phyloP scores from a whole-genome alignment of 1,140 invertebrate genomes.

The Lycorma delicatula region DNA sequence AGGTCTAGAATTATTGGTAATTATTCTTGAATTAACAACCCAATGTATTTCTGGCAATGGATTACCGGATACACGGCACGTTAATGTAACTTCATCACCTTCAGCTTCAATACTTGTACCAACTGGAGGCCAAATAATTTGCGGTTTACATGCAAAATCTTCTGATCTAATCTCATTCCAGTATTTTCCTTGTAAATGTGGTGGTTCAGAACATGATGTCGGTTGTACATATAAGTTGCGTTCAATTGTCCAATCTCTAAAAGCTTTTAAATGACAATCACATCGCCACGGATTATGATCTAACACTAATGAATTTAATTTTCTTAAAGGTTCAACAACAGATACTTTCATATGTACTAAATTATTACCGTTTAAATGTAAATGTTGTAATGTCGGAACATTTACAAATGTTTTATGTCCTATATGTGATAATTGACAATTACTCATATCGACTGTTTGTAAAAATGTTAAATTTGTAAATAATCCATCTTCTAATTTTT shows the following conservation, averaged over 20 bases:
- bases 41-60: slow-evolving; percentile 66
- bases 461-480: slow-evolving; percentile 66
- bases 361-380: slow-evolving; percentile 64
- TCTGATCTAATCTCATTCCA: slow-evolving; percentile 62
- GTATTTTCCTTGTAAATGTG: slow-evolving; percentile 49
- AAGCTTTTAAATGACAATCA: slow-evolving; percentile 70
- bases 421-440: slow-evolving; percentile 61
- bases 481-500: slow-evolving; percentile 57
- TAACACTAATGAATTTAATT: slow-evolving; percentile 63
- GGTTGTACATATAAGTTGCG: slow-evolving; percentile 60
- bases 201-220: slow-evolving; percentile 60
- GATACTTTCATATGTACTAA: slow-evolving; percentile 47
- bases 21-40: slow-evolving; percentile 57
- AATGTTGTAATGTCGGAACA: slow-evolving; percentile 51
- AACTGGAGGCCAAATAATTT: slow-evolving; percentile 46
- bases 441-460: slow-evolving; percentile 63
- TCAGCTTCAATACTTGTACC: slow-evolving; percentile 45
- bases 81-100: slow-evolving; percentile 56
- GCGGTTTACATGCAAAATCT: slow-evolving; percentile 77
- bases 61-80: slow-evolving; percentile 66
- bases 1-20: slow-evolving; percentile 43
- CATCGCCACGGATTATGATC: slow-evolving; percentile 81
- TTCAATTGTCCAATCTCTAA: slow-evolving; percentile 64
- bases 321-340: slow-evolving; percentile 48
- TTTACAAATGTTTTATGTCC: slow-evolving; percentile 61